Conservation (phyloP, 2,888 invertebrate genomes). For the Ophion slaviceki region DNA sequence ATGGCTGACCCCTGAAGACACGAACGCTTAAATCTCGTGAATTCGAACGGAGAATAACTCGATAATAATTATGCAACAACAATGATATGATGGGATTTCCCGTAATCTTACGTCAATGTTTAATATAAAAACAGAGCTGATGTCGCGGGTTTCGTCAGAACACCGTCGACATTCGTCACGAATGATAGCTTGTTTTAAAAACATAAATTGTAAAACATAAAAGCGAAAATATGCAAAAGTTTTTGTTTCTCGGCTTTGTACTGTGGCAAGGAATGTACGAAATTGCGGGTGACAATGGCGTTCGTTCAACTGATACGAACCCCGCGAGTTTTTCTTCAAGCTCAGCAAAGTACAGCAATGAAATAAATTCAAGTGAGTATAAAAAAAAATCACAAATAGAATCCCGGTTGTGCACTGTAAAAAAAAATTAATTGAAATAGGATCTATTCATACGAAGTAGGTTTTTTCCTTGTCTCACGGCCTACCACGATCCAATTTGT, state of each 20-base stretch:
- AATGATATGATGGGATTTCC: too few relatives aligned
- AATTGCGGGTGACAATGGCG: neutral
- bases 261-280: neutral
- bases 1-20: too few relatives aligned
- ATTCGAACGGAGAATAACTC: too few relatives aligned
- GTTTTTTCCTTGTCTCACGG: too few relatives aligned
- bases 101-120: too few relatives aligned
- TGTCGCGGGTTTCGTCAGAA: neutral
- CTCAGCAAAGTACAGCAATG: neutral
- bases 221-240: neutral
- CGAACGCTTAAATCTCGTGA: too few relatives aligned
- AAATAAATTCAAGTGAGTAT: neutral
- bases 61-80: too few relatives aligned
- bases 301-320: neutral
- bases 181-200: neutral
- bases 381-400: neutral
- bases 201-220: neutral
- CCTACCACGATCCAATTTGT: too few relatives aligned
- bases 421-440: too few relatives aligned
- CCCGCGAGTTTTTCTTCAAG: neutral
- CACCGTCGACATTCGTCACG: neutral
- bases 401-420: constrained; percentile 9
- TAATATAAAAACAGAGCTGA: neutral
- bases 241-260: neutral
- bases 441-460: too few relatives aligned